Conservation (phyloP, 2,888 invertebrate species). For the Cactoblastis cactorum region DNA sequence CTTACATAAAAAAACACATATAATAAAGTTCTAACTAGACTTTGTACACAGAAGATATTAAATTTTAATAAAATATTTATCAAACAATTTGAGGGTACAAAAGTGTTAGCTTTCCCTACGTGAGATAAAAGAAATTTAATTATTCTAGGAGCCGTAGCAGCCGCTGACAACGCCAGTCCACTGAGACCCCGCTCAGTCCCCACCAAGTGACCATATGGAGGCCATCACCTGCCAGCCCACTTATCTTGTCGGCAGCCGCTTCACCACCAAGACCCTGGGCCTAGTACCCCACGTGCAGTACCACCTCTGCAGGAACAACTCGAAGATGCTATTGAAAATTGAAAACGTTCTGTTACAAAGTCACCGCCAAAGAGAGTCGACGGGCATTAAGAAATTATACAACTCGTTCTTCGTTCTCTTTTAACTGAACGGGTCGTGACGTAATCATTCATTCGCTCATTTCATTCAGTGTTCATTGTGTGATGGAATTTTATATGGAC, state of each 20-base stretch:
- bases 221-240: slow-evolving; percentile 43
- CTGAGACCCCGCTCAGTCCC: slow-evolving; percentile 32
- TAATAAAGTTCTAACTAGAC: too few species aligned
- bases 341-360: slow-evolving; percentile 88
- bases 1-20: too few species aligned
- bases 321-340: slow-evolving; percentile 84
- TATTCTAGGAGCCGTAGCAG: slow-evolving; percentile 72
- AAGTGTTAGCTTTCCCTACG: too few species aligned
- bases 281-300: slow-evolving; percentile 53
- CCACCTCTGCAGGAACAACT: slow-evolving; percentile 48
- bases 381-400: slow-evolving; percentile 91
- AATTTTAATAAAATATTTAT: too few species aligned
- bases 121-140: too few species aligned
- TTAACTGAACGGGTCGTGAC: slow-evolving; percentile 71
- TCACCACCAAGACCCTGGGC: slow-evolving; percentile 49
- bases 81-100: too few species aligned
- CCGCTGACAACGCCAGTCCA: slow-evolving; percentile 27
- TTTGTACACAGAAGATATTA: too few species aligned
- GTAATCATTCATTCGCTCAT: slow-evolving; percentile 31
- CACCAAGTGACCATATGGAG: slow-evolving; percentile 54
- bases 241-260: slow-evolving; percentile 51
- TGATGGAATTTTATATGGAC: slow-evolving; percentile 56
- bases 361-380: slow-evolving; percentile 90
- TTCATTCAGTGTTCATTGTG: slow-evolving; percentile 52
- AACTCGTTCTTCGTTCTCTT: slow-evolving; percentile 93